phyloP scores from a whole-genome alignment of 2,113 vertebrate genomes.

The Oreochromis spilurus region DNA sequence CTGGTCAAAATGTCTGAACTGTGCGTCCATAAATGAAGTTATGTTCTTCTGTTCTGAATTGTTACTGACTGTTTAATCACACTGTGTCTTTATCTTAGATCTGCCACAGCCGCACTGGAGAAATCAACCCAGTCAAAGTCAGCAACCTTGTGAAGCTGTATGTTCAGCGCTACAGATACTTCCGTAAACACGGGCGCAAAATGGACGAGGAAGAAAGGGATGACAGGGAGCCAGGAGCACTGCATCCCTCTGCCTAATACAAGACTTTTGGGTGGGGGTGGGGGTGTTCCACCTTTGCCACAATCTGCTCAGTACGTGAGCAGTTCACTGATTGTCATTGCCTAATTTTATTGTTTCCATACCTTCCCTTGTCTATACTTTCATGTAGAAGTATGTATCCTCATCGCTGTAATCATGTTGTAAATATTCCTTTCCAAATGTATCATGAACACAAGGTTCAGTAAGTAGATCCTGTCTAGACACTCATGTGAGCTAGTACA shows the following conservation, averaged over 20 bases:
- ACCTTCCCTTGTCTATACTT: not conserved
- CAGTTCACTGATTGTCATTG: not conserved
- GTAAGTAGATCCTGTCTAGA: not conserved
- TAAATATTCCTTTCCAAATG: constrained; percentile 57
- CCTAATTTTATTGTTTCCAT: constrained; percentile 9
- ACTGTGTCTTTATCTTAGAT: constrained; percentile 70
- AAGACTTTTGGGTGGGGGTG: not conserved
- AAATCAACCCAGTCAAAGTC: constrained; percentile 93
- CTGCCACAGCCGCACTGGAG: constrained; percentile 91
- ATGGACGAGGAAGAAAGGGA: constrained; percentile 81
- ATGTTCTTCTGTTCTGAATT: not conserved
- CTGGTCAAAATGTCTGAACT: not conserved
- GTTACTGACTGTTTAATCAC: not conserved
- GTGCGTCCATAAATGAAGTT: not conserved
- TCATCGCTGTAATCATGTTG: constrained; percentile 36
- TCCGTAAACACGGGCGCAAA: constrained; percentile 87
- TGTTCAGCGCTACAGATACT: constrained; percentile 91
- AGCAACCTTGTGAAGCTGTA: constrained; percentile 89
- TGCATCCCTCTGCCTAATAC: constrained; percentile 64
- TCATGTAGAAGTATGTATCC: not conserved
- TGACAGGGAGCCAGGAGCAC: constrained; percentile 56
- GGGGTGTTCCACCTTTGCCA: not conserved
- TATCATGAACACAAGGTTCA: constrained; percentile 8
- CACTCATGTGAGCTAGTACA: not conserved
- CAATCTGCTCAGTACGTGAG: not conserved